phyloP scores from a whole-genome alignment of 2,113 vertebrate genomes.

The Sturnira hondurensis region DNA sequence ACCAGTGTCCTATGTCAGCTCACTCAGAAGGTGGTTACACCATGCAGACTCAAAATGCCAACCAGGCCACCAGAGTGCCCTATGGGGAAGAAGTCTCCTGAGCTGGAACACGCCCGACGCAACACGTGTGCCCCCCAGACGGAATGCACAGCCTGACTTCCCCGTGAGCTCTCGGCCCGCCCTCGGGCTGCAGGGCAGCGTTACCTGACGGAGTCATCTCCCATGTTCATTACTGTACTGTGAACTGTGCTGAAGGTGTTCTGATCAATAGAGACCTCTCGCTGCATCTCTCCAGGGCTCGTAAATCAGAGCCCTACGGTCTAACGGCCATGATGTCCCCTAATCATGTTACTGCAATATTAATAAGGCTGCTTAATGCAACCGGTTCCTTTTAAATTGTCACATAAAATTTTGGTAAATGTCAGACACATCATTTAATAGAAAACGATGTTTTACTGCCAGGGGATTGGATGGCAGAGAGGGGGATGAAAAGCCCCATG shows the following conservation, averaged over 20 bases:
- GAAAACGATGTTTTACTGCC: slow-evolving; percentile 70
- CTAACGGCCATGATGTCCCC: slow-evolving; percentile 48
- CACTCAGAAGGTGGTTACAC: not conserved
- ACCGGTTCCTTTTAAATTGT: slow-evolving; percentile 76
- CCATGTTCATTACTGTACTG: not conserved
- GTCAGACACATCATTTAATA: slow-evolving; percentile 81
- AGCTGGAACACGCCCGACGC: not conserved
- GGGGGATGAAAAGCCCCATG: slow-evolving; percentile 19
- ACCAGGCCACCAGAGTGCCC: rapidly evolving
- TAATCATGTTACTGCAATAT: slow-evolving; percentile 73
- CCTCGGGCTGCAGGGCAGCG: rapidly evolving
- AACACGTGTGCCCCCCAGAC: not conserved
- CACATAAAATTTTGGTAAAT: slow-evolving; percentile 81
- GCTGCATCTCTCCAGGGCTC: not conserved
- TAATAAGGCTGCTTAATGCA: slow-evolving; percentile 76
- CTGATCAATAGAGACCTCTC: slow-evolving; percentile 38
- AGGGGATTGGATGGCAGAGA: slow-evolving; percentile 25
- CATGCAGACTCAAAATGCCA: not conserved
- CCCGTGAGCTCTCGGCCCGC: not conserved
- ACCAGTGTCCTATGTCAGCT: not conserved
- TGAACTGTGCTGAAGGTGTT: slow-evolving; percentile 16
- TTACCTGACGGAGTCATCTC: rapidly evolving
- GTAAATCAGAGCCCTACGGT: slow-evolving; percentile 65
- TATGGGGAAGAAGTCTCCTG: rapidly evolving
- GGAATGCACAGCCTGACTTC: rapidly evolving